Evolutionary conservation across 2,113 vertebrate genomes (phyloP).

Genomic region (Regulus satrapa): DNA sequence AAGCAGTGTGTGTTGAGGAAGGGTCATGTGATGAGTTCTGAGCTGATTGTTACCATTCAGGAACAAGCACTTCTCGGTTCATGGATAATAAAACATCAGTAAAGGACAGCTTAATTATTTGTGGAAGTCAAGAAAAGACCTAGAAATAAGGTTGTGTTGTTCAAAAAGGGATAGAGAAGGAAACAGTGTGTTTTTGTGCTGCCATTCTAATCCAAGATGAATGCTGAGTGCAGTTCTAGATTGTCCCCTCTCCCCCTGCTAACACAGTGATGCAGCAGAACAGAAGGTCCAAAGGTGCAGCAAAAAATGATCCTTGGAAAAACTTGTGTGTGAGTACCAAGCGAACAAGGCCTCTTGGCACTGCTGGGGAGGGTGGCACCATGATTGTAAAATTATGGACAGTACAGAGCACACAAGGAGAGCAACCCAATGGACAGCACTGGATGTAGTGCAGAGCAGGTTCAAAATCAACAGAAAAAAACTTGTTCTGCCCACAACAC

Average conservation of each 20-base stretch:
- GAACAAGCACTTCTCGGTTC: background rate
- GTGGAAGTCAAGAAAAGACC: background rate
- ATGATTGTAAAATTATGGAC: background rate
- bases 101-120: background rate
- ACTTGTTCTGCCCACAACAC: background rate
- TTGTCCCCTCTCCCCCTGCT: background rate
- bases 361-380: background rate
- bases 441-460: background rate
- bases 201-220: background rate
- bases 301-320: background rate
- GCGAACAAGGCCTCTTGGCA: rapidly evolving
- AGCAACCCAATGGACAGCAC: background rate
- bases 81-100: background rate
- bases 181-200: rapidly evolving
- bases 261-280: background rate
- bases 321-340: background rate
- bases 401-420: background rate
- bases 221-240: background rate
- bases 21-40: background rate
- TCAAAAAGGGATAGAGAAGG: background rate
- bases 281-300: background rate
- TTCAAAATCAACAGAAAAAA: background rate
- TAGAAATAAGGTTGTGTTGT: background rate
- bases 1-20: background rate
- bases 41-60: background rate